Base-by-base conservation (phyloP, 2,113 vertebrate genomes). In the Pomatorhinus ruficollis region DNA sequence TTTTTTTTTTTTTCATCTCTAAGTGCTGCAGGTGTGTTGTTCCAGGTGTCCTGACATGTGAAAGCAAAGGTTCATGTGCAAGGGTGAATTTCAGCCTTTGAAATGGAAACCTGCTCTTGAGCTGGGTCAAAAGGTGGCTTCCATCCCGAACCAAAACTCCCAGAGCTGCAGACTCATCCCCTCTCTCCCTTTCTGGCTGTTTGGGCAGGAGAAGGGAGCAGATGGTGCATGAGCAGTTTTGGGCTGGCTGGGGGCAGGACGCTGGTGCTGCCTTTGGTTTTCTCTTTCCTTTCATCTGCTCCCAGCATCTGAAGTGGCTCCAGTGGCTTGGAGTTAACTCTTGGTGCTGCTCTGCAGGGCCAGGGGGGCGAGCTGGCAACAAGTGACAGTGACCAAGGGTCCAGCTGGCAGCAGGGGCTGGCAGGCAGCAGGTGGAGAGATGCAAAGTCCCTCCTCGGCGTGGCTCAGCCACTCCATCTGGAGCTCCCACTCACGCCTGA, bases 381-480 rank as follows among this genome's bases (percentile, higher is more conserved):
- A 91, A 87, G 91, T 82, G 94, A 83, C 7, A 6, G 94, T 7
- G 3, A 79, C 40, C 0, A 1, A 37, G 83, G 50, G 83, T 87
- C 91, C 91, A 92, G 93, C 94, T 89, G 95, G 91, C 95, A 75
- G 76, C 68, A 30, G 76, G 91, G 90, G 13, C 75, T 40, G 65
- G 45, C 49, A 72, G 87, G 77, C 63, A 45, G 83, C 69, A 7
- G n/a, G 84, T 35, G 70, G 70, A 22, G 82, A 12, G 75, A 93
- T 50, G 78, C 47, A 6, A 4, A 89, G 75, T n/a, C 74, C 74
- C 82, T 90, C 70, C 87, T 69, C 71, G n/a, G 95, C 3, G 3
- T 15, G 90, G 74, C 81, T 91, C 70, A 30, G 68, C 92, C 50
- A 6, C 71, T 97, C 90, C 95, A 89, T 96, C 83, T 96, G 90